Conservation (phyloP, 2,888 invertebrate species). For the Trilocha varians region DNA sequence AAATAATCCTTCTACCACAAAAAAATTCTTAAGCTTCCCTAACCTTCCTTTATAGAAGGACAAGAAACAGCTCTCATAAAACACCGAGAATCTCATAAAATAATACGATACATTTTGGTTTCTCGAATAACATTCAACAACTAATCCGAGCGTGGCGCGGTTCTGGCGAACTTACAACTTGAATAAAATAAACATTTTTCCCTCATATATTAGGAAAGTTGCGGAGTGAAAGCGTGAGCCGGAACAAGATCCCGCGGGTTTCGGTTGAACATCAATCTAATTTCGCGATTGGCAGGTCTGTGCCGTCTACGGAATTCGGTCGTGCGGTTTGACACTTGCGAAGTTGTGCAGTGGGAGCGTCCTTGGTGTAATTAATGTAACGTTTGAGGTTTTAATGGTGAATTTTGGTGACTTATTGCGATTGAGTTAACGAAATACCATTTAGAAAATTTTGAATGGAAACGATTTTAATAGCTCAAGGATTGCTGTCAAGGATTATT, state of each 20-base stretch:
- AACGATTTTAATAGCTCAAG: too few relatives aligned
- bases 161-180: background rate
- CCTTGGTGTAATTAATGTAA: too few relatives aligned
- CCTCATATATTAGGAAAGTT: constrained; percentile 3
- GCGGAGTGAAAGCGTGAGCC: constrained; percentile 2
- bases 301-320: background rate
- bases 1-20: too few relatives aligned
- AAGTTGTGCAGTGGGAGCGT: background rate
- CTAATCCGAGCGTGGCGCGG: background rate
- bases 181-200: background rate
- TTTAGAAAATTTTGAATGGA: too few relatives aligned
- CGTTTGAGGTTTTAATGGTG: too few relatives aligned
- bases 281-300: constrained; percentile 1
- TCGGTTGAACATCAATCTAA: constrained; percentile 4
- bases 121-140: background rate
- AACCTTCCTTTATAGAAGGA: too few relatives aligned
- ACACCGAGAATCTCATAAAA: background rate
- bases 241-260: constrained; percentile 1
- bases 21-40: too few relatives aligned
- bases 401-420: too few relatives aligned
- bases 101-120: background rate
- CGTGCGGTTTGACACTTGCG: background rate
- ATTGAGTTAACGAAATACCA: too few relatives aligned
- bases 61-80: too few relatives aligned
- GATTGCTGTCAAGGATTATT: too few relatives aligned